Percentiles rank a stretch among this genome's conserved stretches.
Evolutionary conservation across 2,113 vertebrate genomes (phyloP).

Genomic region (Antidorcas marsupialis): DNA sequence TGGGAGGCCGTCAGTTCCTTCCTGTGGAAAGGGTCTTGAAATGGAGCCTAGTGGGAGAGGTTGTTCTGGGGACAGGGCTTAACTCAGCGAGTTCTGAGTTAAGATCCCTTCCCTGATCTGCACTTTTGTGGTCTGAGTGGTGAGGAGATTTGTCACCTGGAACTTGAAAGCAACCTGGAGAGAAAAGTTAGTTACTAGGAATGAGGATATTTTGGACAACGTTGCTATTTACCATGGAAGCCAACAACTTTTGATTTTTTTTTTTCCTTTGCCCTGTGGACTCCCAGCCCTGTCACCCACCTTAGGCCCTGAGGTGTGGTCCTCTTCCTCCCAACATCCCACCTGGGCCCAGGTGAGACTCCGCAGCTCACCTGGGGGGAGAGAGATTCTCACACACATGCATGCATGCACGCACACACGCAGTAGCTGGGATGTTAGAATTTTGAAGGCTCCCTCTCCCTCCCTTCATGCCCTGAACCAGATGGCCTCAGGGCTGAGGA

Average conservation of each 20-base stretch:
- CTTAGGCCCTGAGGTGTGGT: not conserved
- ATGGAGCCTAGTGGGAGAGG: not conserved
- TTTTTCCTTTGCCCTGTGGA: not conserved
- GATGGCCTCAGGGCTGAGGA: not conserved
- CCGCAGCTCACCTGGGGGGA: not conserved
- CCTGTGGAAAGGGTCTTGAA: not conserved
- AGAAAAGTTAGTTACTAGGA: not conserved
- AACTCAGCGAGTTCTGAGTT: not conserved
- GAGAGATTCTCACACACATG: not conserved
- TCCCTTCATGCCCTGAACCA: not conserved
- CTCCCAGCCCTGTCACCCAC: not conserved
- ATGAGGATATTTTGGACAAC: not conserved
- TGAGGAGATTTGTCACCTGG: not conserved
- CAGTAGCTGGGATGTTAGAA: not conserved
- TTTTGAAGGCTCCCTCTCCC: not conserved
- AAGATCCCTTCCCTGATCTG: not conserved
- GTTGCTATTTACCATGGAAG: not conserved
- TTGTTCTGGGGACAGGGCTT: not conserved
- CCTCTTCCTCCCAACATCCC: not conserved
- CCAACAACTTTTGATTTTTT: not conserved
- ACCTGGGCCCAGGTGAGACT: not conserved
- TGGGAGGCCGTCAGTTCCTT: not conserved
- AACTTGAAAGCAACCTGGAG: not conserved
- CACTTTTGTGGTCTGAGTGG: not conserved
- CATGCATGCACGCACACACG: not conserved